These are phyloP conservation scores for Phylloscopus whistleri DNA, from an alignment of 2,113 vertebrate genomes.

Conservation along the genomic window DNA sequence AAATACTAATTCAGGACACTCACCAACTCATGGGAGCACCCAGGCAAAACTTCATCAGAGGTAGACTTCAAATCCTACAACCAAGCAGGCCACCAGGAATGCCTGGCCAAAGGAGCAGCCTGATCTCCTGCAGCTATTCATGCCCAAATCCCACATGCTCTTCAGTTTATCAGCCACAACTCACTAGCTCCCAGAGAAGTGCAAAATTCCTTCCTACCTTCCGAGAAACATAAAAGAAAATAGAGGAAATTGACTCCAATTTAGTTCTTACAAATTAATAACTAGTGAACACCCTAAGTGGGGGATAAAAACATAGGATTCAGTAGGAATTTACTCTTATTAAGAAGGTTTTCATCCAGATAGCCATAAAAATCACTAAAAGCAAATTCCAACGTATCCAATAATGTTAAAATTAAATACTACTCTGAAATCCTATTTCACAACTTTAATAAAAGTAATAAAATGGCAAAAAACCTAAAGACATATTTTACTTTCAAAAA, in stretches of 20 bases:
- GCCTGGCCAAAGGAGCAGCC: neutral
- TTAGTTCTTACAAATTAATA: slow-evolving; percentile 25
- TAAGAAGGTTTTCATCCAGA: slow-evolving; percentile 17
- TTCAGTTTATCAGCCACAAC: neutral
- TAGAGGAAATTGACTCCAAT: slow-evolving; percentile 16
- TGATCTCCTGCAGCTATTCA: neutral
- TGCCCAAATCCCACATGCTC: neutral
- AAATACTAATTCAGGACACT: neutral
- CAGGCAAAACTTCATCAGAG: neutral
- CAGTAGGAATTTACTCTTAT: slow-evolving; percentile 19
- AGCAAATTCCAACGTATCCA: neutral
- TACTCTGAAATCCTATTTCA: slow-evolving; percentile 22
- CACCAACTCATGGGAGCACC: neutral
- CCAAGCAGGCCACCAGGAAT: neutral
- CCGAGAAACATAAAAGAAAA: slow-evolving; percentile 4
- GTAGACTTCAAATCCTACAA: neutral
- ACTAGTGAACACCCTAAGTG: neutral
- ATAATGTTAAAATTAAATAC: slow-evolving; percentile 20
- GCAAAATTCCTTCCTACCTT: slow-evolving; percentile 4
- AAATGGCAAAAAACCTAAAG: neutral
- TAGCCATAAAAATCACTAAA: slow-evolving; percentile 35
- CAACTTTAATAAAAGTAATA: slow-evolving; percentile 19
- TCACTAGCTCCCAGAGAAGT: neutral
- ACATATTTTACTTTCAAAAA: neutral
- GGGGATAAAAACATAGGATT: neutral